Conservation (phyloP, 2,888 invertebrate genomes). For the Amphiduros pacificus region DNA sequence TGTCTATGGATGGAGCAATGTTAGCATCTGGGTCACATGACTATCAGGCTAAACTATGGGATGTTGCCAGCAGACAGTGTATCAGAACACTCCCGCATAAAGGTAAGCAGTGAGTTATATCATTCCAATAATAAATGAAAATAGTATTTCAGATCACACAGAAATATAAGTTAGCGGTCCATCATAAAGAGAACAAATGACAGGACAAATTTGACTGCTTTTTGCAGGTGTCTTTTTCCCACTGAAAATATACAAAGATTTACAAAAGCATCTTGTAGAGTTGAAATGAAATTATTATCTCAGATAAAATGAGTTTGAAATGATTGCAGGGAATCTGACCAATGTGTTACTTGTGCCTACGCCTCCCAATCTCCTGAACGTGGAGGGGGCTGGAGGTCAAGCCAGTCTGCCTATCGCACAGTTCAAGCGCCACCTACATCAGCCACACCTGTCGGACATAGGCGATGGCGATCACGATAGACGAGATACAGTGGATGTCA, state of each 20-base stretch:
- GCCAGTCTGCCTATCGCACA: slow-evolving; percentile 3
- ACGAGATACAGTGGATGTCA: background rate
- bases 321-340: slow-evolving; percentile 5
- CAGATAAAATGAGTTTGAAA: too few relatives aligned
- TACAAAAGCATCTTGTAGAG: too few relatives aligned
- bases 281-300: too few relatives aligned
- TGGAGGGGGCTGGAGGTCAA: too few relatives aligned
- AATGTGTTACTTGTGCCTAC: slow-evolving; percentile 4
- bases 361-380: slow-evolving; percentile 2
- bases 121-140: too few relatives aligned
- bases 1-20: slow-evolving; percentile 73
- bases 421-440: slow-evolving; percentile 6
- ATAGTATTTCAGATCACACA: too few relatives aligned
- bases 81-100: slow-evolving; percentile 72
- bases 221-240: too few relatives aligned
- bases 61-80: slow-evolving; percentile 76
- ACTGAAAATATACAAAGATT: too few relatives aligned
- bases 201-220: background rate
- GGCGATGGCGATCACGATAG: slow-evolving; percentile 1
- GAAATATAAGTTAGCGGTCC: too few relatives aligned
- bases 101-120: too few relatives aligned
- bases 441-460: too few relatives aligned
- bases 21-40: slow-evolving; percentile 79
- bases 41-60: slow-evolving; percentile 78
- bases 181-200: background rate